Base-by-base conservation (phyloP, 1,140 invertebrate species). In the Panonychus citri region DNA sequence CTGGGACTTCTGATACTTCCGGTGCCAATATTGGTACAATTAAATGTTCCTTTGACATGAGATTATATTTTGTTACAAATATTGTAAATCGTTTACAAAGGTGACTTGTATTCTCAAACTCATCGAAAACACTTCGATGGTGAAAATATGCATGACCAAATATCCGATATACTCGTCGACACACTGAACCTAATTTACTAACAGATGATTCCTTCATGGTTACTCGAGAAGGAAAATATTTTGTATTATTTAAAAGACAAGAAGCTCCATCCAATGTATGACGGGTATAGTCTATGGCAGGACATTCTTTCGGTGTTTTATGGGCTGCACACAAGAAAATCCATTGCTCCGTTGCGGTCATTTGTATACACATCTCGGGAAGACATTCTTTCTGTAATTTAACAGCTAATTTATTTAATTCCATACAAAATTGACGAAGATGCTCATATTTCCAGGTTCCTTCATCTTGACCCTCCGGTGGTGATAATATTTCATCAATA, bases 361-460 rank as follows among this genome's bases (percentile, higher is more conserved):
- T 99, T 73, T 99, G 93, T 46, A 83, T 90, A 69, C 95, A 99
- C 3, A 81, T 89, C 61, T 91, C 83, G 24, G 94, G 90, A 65
- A 88, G 83, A 71, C 95, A 98, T 71, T 98, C 91, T 62, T 72
- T 71, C 65, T 77, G 76, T 50, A 77, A 63, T 79, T 79, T 71
- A 0, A 98, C 91, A 40, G 94, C 91, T 57, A 99, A 72, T 48
- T 89, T 91, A 75, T 98, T 98, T 26, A 99, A 70, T 71, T 98
- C 93, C 87, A 97, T 93, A 69, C 93, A 97, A 70, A 97, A 96
- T 71, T 97, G 90, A 63, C 89, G 77, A 37, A 99, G 75, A 74
- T 99, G 95, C 74, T 99, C 95, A 71, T 99, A 99, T 73, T 99
- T 99, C 95, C 95, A 99, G 12, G 97, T 91, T 39, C 93, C 93